Conservation (phyloP, 2,888 invertebrate species). For the Rhimphoctona megacephalus region DNA sequence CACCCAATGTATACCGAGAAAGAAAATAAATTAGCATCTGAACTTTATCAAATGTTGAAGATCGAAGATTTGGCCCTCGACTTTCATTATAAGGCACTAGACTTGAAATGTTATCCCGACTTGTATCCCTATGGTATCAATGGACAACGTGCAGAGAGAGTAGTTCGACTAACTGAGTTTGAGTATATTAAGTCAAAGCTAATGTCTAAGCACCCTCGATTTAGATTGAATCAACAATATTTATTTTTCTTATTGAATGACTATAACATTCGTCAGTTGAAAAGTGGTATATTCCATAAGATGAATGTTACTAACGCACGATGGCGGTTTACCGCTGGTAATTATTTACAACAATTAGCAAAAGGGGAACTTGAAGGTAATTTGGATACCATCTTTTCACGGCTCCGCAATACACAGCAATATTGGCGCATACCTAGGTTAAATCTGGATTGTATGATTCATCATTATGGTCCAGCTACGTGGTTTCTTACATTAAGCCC, state of each 20-base stretch:
- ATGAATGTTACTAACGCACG: slow-evolving; percentile 61
- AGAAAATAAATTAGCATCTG: slow-evolving; percentile 66
- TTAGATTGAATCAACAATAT: slow-evolving; percentile 69
- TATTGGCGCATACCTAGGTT: slow-evolving; percentile 70
- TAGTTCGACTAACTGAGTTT: slow-evolving; percentile 63
- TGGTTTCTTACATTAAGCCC: slow-evolving; percentile 68
- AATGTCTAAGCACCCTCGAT: slow-evolving; percentile 71
- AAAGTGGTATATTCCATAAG: too few relatives aligned
- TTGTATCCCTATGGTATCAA: slow-evolving; percentile 68
- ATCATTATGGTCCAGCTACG: slow-evolving; percentile 67
- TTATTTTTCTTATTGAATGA: slow-evolving; percentile 73
- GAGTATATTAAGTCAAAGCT: slow-evolving; percentile 71
- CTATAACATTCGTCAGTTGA: slow-evolving; percentile 71
- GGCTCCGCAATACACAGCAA: slow-evolving; percentile 59
- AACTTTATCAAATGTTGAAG: slow-evolving; percentile 72
- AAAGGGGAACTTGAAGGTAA: slow-evolving; percentile 69
- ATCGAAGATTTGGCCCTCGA: slow-evolving; percentile 51
- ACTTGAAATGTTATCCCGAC: slow-evolving; percentile 72
- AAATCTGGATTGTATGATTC: slow-evolving; percentile 70
- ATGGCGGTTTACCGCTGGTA: slow-evolving; percentile 62
- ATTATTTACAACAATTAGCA: slow-evolving; percentile 62
- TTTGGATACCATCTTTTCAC: slow-evolving; percentile 65
- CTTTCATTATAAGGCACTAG: slow-evolving; percentile 51
- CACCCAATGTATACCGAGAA: slow-evolving; percentile 70
- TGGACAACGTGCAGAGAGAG: slow-evolving; percentile 69